Conservation (phyloP, 2,888 invertebrate genomes). For the Agriopis marginaria region DNA sequence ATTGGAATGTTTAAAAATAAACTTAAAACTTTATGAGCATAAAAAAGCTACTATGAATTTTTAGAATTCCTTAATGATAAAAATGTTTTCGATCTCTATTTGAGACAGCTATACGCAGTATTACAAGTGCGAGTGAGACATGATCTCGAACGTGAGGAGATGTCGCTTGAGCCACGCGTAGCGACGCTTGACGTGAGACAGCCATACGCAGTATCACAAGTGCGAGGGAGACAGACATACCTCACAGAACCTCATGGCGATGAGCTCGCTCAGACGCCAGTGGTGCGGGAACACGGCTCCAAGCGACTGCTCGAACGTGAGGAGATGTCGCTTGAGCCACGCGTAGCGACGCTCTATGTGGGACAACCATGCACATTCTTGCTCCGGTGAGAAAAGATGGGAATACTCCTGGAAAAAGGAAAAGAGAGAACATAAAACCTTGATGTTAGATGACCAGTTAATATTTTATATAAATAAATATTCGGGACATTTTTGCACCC, state of each 20-base stretch:
- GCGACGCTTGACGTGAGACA: slow-evolving; percentile 97
- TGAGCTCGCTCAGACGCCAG: slow-evolving; percentile 98
- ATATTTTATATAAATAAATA: no score
- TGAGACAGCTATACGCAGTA: no score
- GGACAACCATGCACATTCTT: slow-evolving; percentile 98
- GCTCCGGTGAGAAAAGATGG: slow-evolving; percentile 97
- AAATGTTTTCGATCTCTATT: no score
- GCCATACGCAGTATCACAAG: slow-evolving; percentile 94
- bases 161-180: slow-evolving; percentile 98
- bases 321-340: slow-evolving; percentile 97
- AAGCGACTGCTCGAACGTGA: slow-evolving; percentile 97
- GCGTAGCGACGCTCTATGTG: slow-evolving; percentile 97
- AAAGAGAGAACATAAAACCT: no score
- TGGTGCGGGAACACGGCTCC: slow-evolving; percentile 94
- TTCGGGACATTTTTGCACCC: no score
- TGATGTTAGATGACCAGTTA: no score
- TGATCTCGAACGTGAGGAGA: no score
- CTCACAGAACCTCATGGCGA: slow-evolving; percentile 96
- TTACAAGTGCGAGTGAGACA: no score
- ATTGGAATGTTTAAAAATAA: no score
- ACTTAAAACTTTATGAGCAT: no score
- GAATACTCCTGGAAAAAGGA: slow-evolving; percentile 91
- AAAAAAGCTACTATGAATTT: no score
- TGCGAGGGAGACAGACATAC: slow-evolving; percentile 47
- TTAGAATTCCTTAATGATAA: no score